Conservation (phyloP, 2,888 invertebrate species). For the Athalia circularis region DNA sequence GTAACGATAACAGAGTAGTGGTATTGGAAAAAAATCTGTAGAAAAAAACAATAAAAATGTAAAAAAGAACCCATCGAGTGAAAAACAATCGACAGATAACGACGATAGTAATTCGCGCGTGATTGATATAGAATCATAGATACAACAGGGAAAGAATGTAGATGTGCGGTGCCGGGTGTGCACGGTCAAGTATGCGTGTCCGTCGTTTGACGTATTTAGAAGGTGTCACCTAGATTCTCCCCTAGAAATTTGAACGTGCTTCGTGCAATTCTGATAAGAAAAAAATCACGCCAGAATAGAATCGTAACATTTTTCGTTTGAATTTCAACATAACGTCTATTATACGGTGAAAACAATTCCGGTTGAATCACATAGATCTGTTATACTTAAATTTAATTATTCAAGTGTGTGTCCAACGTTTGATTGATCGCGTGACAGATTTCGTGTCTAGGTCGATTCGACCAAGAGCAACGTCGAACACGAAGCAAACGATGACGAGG, state of each 20-base stretch:
- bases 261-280: conserved; percentile 18
- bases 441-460: conserved; percentile 26
- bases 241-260: not conserved
- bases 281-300: not conserved
- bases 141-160: not conserved
- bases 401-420: not conserved
- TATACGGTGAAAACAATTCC: not conserved
- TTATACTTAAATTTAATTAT: conserved; percentile 1
- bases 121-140: conserved; percentile 27
- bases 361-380: too few species aligned
- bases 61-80: too few species aligned
- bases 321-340: conserved; percentile 25
- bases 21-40: not conserved
- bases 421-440: not conserved
- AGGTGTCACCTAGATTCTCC: conserved; percentile 14
- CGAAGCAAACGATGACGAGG: too few species aligned
- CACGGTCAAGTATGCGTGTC: not conserved
- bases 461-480: not conserved
- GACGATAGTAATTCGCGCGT: conserved; percentile 31
- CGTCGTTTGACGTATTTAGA: conserved; percentile 15
- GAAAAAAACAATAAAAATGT: not conserved
- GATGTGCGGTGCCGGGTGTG: not conserved
- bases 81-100: conserved; percentile 33
- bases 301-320: conserved; percentile 6
- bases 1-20: not conserved